Evolutionary conservation across 2,888 invertebrate genomes (phyloP), one percentile per base, ranked within the genome.

Genomic region (Drosophila percnosoma): DNA sequence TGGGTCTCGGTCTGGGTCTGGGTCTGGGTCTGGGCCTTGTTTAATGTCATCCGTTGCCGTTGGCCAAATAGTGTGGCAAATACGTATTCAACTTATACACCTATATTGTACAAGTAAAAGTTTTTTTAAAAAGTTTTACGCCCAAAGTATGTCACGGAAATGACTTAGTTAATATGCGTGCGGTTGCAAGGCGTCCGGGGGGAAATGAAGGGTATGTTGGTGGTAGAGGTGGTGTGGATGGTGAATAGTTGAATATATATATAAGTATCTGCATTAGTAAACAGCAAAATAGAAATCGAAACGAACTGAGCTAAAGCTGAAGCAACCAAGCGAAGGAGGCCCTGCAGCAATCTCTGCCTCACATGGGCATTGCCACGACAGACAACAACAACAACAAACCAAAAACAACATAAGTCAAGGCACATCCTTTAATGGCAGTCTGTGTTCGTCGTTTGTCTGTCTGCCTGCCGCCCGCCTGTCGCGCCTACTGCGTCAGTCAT

Each of bases 241-340:
- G 60, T 63, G 84, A 67, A 75, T 75, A 71, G 71, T 75, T 75
- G 67, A 53, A 61, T 68, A 63, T 65, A 61, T 65, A 24, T 51
- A 51, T 15, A 40, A 7, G 29, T 29, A 58, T 33, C 72, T 87
- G 87, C 89, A 85, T 85, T 85, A 86, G 81, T 83, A 83, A 87
- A 75, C 65, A 76, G 68, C 80, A 72, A 87, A 89, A 90, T 88
- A 88, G 90, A 87, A 90, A 90, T 88, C 90, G 87, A 90, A 85
- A 81, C 83, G 80, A 75, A 62, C 69, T 57, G 59, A 54, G 51
- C 31, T 31, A 24, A 48, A 51, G 21, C 45, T 31, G 58, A 64
- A 52, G 64, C 65, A 45, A 29, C 38, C 49, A 57, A 36, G 52
- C 52, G 48, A 38, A 73, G 73, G 54, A 60, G 55, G 65, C 75